phyloP scores from a whole-genome alignment of 2,113 vertebrate species.

The Aplodontia rufa region DNA sequence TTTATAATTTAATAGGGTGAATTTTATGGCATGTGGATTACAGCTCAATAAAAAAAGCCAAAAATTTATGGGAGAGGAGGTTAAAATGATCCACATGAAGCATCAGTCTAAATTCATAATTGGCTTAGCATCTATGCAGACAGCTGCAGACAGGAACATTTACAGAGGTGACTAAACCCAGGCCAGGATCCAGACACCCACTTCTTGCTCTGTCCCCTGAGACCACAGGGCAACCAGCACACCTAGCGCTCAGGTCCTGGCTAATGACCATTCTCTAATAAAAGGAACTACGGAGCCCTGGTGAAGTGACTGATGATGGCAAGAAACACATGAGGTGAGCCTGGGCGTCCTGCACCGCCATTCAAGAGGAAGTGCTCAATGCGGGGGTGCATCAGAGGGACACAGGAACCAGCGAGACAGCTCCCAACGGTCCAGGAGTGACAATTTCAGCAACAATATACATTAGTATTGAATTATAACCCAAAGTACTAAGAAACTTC shows the following conservation, averaged over 20 bases:
- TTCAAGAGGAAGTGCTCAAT: background rate
- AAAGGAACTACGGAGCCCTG: background rate
- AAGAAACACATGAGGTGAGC: background rate
- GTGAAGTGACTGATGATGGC: background rate
- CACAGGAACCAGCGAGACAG: background rate
- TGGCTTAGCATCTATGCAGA: too few species aligned
- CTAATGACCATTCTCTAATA: background rate
- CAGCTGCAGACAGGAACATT: background rate
- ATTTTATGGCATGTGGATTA: slow-evolving; percentile 12
- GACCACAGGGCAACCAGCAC: background rate
- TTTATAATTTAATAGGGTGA: background rate
- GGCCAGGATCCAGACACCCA: background rate
- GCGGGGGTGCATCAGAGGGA: background rate
- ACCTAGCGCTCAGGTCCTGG: background rate
- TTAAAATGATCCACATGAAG: background rate
- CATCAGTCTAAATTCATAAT: background rate
- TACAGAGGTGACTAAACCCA: background rate
- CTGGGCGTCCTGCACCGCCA: background rate
- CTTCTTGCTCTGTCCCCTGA: background rate
- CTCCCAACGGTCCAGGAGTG: background rate
- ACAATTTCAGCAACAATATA: background rate
- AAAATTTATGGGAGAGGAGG: background rate
- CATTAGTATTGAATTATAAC: background rate
- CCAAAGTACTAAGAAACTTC: background rate
- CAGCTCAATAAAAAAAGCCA: background rate